Conservation (phyloP, 2,888 invertebrate genomes). For the Drosophila niveifrons region DNA sequence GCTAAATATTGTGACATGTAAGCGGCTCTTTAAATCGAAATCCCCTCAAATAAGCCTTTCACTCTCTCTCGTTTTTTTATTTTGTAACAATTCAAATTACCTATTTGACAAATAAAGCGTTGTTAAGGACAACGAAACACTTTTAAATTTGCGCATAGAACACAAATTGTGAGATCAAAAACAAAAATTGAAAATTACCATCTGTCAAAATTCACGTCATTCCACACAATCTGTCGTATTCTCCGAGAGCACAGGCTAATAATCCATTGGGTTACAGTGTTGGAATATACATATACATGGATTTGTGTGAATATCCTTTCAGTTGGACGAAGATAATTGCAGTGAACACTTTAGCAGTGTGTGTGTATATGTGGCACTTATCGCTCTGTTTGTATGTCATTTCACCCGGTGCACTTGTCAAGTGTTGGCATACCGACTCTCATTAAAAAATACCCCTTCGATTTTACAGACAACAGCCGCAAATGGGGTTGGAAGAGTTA, state of each 20-base stretch:
- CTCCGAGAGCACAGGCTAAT: conserved; percentile 49
- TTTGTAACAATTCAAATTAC: conserved; percentile 71
- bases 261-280: conserved; percentile 57
- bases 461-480: conserved; percentile 36
- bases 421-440: conserved; percentile 75
- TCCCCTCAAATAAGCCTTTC: conserved; percentile 51
- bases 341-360: conserved; percentile 22
- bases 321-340: conserved; percentile 58
- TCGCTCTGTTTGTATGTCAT: conserved; percentile 59
- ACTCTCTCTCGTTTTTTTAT: conserved; percentile 42
- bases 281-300: conserved; percentile 28
- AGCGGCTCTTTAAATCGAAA: conserved; percentile 47
- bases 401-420: conserved; percentile 71
- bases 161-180: conserved; percentile 83
- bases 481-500: conserved; percentile 46
- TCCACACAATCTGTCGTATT: conserved; percentile 59
- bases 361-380: conserved; percentile 41
- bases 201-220: conserved; percentile 84
- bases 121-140: conserved; percentile 76
- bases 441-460: conserved; percentile 71
- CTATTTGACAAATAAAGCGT: conserved; percentile 69
- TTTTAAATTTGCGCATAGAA: conserved; percentile 59
- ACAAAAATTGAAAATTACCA: conserved; percentile 82
- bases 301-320: conserved; percentile 34
- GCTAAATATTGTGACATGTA: conserved; percentile 83